Evolutionary conservation across 2,888 invertebrate genomes (phyloP), one percentile per base, ranked within the genome.

Genomic region (Teleiodes luculella): DNA sequence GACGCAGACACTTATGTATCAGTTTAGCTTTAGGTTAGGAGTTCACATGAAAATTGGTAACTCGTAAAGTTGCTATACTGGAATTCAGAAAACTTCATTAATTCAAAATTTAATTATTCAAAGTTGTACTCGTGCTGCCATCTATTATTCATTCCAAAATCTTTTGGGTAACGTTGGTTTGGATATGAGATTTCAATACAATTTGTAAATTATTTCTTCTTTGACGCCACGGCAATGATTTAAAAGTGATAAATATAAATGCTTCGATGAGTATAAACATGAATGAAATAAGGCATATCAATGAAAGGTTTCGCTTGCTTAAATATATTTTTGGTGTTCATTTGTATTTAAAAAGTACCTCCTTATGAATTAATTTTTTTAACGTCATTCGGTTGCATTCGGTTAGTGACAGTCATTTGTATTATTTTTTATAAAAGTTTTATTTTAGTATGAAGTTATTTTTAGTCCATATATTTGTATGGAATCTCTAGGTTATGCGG

Each of bases 331-430:
- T 33, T 33, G 33, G n/a, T 2, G 33, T 33, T 3, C 33, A 33
- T n/a, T n/a, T n/a, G n/a, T n/a, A n/a, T n/a, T n/a, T n/a, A n/a
- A n/a, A n/a, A n/a, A n/a, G n/a, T n/a, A n/a, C n/a, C n/a, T n/a
- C n/a, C n/a, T n/a, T n/a, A n/a, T n/a, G n/a, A n/a, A n/a, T n/a
- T n/a, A n/a, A n/a, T n/a, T n/a, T n/a, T n/a, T n/a, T n/a, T n/a
- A n/a, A n/a, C 24, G 6, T 33, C 3, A 11, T 11, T 33, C 10
- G 31, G 20, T 43, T 52, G 41, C 31, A 24, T 39, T 51, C 13
- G 52, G 52, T 52, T 52, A 52, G 52, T 52, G 52, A 52, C 36
- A 52, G 41, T 31, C 52, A 41, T 52, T 13, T 37, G 41, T 52
- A 30, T 52, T 33, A 6, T 2, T 30, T 41, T 41, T 41, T 30